Evolutionary conservation across 2,888 invertebrate genomes (phyloP), one percentile per base, ranked within the genome.

Genomic region (Drosophila kanekoi): DNA sequence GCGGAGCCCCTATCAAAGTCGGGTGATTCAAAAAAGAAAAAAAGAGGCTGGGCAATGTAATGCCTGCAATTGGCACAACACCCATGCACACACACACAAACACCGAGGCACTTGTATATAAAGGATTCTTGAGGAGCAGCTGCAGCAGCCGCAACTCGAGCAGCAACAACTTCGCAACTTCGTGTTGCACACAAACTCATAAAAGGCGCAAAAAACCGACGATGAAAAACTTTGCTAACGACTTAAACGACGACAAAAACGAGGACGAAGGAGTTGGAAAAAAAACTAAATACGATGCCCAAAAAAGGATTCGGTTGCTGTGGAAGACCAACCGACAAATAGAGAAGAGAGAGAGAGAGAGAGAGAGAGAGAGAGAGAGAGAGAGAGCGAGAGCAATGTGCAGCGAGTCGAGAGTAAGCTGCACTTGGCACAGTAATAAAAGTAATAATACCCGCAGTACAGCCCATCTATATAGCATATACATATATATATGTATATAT

Each of bases 361-460:
- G 33, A 47, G 33, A 45, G 32, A 70, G 44, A 37, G 38, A 33
- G 59, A 18, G 35, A 48, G 57, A 20, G 38, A 45, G 9, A 4
- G 16, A 35, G 37, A 32, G 44, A 20, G 52, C 52, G 43, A 45
- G 23, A 28, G 45, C 11, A 59, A n/a, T n/a, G n/a, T n/a, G n/a
- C n/a, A 37, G 65, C 45, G 52, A 62, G 59, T 72, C 62, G 64
- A 44, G 61, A 63, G 76, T 69, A 64, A 70, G 68, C 76, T 84
- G 78, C 78, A 81, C 76, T 79, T 79, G 71, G 76, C 73, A 81
- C 76, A 85, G 84, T 87, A 85, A 85, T 85, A 87, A 87, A 87
- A 87, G 84, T 87, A 85, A 85, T 85, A 81, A 74, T 67, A 72
- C 63, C 59, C 56, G 58, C 59, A 61, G 59, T 47, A 49, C 47